Evolutionary conservation across 2,888 invertebrate genomes (phyloP).

Genomic region (Phasia obesa): DNA sequence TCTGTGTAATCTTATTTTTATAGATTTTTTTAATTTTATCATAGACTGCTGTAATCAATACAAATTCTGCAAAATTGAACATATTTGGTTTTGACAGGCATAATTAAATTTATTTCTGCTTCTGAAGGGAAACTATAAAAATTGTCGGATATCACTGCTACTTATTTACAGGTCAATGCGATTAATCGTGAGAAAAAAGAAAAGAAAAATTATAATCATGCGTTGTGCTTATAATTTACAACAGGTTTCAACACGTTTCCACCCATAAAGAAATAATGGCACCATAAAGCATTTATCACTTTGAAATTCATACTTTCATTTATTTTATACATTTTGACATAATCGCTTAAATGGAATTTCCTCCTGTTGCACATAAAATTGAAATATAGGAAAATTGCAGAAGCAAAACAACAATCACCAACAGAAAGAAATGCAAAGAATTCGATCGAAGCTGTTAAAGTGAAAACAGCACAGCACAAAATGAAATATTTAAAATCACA

Average conservation of each 20-base stretch:
- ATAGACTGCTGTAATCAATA: too few relatives aligned
- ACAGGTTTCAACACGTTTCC: background rate
- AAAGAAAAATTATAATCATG: background rate
- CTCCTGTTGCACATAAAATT: slow-evolving; percentile 56
- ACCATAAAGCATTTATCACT: slow-evolving; percentile 42
- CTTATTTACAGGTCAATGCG: background rate
- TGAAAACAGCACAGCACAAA: slow-evolving; percentile 58
- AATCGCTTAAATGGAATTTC: slow-evolving; percentile 64
- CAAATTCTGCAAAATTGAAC: too few relatives aligned
- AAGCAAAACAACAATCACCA: background rate
- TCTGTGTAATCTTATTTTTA: too few relatives aligned
- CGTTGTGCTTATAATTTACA: background rate
- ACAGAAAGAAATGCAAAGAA: slow-evolving; percentile 16
- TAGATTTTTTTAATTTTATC: too few relatives aligned
- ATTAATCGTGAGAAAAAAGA: background rate
- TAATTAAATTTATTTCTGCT: too few relatives aligned
- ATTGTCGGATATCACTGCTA: background rate
- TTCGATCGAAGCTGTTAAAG: slow-evolving; percentile 47
- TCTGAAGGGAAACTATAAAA: background rate
- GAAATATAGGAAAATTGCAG: slow-evolving; percentile 47
- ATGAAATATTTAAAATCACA: slow-evolving; percentile 66
- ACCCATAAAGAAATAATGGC: slow-evolving; percentile 2
- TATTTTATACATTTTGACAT: slow-evolving; percentile 49
- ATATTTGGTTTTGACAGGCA: too few relatives aligned
- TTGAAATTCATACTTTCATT: slow-evolving; percentile 29